Percentiles rank a stretch among this genome's conserved stretches.
Evolutionary conservation across 2,888 invertebrate genomes (phyloP).

Genomic region (Rhyacophila evoluta): DNA sequence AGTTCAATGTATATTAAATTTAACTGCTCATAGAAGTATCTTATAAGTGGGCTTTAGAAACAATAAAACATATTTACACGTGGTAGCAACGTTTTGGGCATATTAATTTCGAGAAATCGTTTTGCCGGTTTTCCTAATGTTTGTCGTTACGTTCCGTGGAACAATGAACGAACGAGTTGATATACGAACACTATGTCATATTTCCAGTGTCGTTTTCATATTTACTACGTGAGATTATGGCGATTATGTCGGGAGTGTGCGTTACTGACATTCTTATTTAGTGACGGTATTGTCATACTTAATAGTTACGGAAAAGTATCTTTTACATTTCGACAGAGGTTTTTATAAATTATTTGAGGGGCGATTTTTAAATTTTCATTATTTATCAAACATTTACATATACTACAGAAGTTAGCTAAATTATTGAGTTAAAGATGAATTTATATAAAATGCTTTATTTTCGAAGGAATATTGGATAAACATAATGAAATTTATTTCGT

Average conservation of each 20-base stretch:
- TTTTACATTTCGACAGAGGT: neutral
- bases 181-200: neutral
- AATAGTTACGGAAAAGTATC: neutral
- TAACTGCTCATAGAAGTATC: neutral
- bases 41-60: neutral
- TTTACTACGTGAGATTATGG: slow-evolving; percentile 24
- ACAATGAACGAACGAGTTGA: neutral
- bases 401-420: too few species aligned
- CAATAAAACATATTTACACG: neutral
- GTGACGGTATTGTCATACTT: neutral
- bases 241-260: neutral
- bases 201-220: neutral
- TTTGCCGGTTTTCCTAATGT: neutral
- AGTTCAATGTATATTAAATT: too few species aligned
- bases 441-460: too few species aligned
- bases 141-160: neutral
- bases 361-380: too few species aligned
- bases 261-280: neutral
- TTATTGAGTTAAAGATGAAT: too few species aligned
- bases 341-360: too few species aligned
- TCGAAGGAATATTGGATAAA: too few species aligned
- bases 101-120: neutral
- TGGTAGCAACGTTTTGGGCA: neutral
- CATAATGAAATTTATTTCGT: too few species aligned
- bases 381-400: too few species aligned